Base-by-base conservation (phyloP, 1,140 invertebrate species). In the Mactra quadrangularis region DNA sequence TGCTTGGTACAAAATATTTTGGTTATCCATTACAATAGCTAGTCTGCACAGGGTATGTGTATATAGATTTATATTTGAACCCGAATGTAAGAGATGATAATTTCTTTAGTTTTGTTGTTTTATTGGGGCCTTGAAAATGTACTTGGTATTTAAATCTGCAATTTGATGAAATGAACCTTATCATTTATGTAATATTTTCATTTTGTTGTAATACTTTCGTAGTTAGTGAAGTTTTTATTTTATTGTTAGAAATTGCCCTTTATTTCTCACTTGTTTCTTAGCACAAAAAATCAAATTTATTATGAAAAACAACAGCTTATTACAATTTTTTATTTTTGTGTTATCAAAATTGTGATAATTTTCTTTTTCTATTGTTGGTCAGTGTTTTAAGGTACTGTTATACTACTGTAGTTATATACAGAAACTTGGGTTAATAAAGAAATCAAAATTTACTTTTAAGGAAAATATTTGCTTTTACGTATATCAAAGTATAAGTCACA, bases 221-320 rank as follows among this genome's bases (percentile, higher is more conserved):
- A 41, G 6, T 41, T 41, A 7, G 38, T 41, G 38, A 7, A 41
- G 38, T 41, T 6, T 7, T 41, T 41, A 55, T n/a, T 55, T 6
- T 7, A 9, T 55, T 4, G 4, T 27, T 6, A 27, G 7, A 22
- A 6, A 7, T 22, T 41, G 4, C 19, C 6, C 19, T n/a, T n/a
- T 55, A 7, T 9, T 55, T 22, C 50, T 38, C 70, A 72, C 70
- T 55, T 72, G 47, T 55, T 72, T 57, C 9, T 55, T 31, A 72
- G 70, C 70, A 72, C 70, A 27, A 19, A 47, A 41, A 76, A 62
- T 76, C 72, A 76, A 76, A 76, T 76, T 59, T 76, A 76, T 76
- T 76, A 9, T 47, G n/a, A 25, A 33, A 13, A 62, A 62, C n/a
- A n/a, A n/a, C 72, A 60, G 72, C 57, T 76, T 25, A 60, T n/a